phyloP scores from a whole-genome alignment of 2,797 vertebrate species.

The Tauraco hartlaubi region DNA sequence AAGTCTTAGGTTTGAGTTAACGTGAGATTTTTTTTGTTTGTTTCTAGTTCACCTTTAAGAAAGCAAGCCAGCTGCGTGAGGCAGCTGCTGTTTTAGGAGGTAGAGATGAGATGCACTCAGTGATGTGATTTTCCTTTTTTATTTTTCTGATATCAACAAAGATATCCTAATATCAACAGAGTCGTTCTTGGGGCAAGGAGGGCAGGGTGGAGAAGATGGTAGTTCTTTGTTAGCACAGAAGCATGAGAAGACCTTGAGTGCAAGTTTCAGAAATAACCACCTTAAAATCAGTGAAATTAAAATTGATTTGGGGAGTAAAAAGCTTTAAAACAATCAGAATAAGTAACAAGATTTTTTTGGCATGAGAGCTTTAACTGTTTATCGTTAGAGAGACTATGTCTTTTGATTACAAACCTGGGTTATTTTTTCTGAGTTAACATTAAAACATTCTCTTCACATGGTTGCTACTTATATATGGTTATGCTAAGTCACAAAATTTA shows the following conservation, averaged over 20 bases:
- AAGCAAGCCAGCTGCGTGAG: neutral
- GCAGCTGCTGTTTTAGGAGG: neutral
- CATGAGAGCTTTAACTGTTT: neutral
- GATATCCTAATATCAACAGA: neutral
- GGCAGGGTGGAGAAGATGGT: no score
- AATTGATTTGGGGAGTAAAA: neutral
- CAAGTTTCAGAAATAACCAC: neutral
- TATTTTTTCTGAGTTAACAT: neutral
- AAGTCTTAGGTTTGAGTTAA: neutral
- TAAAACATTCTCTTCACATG: neutral
- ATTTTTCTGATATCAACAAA: neutral
- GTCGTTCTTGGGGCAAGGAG: neutral
- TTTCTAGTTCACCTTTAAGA: neutral
- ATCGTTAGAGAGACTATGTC: fast-evolving
- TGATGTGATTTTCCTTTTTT: neutral
- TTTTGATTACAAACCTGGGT: neutral
- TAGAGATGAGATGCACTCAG: neutral
- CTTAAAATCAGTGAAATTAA: neutral
- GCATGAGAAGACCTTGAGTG: neutral
- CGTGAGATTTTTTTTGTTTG: neutral
- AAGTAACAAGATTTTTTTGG: neutral
- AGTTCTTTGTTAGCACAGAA: neutral
- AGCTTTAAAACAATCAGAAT: neutral
- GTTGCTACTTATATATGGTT: neutral
- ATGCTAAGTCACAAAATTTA: neutral